Evolutionary conservation across 1,140 invertebrate genomes (phyloP), one percentile per base, ranked within the genome.

Genomic region (Thaumatotibia leucotreta): DNA sequence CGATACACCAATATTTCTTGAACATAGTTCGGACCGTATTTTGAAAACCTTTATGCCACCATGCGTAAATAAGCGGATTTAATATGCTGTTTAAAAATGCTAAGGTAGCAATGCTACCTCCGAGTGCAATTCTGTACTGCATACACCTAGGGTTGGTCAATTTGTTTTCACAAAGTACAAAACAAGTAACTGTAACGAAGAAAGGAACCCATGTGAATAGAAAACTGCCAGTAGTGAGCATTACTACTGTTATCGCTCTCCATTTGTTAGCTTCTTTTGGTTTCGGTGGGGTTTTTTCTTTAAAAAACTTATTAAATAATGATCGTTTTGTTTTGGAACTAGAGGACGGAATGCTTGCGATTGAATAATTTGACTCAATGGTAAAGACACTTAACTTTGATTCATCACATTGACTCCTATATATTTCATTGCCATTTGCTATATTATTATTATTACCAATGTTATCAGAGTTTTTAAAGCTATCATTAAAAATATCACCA

Each of bases 11-110:
- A 69, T 80, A 80, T 39, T 67, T 69, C 20, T 61, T 66, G 29
- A 67, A 72, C 29, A 69, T 68, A 20, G 22, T 70, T 68, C 67
- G 79, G 5, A 85, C 69, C 22, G 75, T 79, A 67, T 73, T 83
- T 68, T 90, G 84, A 68, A 93, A 93, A 1, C 92, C 92, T 77
- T 93, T 94, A 86, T 95, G 94, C 92, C 94, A 95, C 91, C 94
- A 93, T 1, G 94, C 94, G 76, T 95, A 95, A 66, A 95, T 95
- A 49, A 95, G 86, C 6, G 95, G 95, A 84, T 95, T 95, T 23
- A 95, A 82, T 14, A 95, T 85, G 68, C 93, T 94, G 76, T 95
- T 95, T 10, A 92, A 80, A 79, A 95, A 94, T 11, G 93, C 93
- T 24, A 94, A 79, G 20, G 92, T 89, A 5, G 92, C 89, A 23